phyloP scores from a whole-genome alignment of 2,797 vertebrate genomes.

The Phataginus tetradactyla region DNA sequence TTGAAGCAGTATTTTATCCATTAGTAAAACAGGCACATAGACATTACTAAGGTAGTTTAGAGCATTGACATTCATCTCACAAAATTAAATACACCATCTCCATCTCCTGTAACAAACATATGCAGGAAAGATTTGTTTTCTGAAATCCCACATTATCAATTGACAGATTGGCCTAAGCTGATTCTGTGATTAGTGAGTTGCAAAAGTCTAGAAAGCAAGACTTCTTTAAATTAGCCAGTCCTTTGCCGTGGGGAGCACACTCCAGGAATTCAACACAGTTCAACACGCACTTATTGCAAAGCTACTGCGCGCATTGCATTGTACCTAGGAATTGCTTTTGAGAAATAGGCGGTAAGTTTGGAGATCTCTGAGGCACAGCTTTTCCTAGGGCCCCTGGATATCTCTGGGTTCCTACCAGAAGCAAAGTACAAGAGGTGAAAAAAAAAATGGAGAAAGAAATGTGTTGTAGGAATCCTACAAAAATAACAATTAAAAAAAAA shows the following conservation, averaged over 20 bases:
- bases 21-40: conserved; percentile 57
- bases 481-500: neutral
- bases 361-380: conserved; percentile 56
- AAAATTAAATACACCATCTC: neutral
- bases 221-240: conserved; percentile 11
- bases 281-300: conserved; percentile 32
- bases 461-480: conserved; percentile 41
- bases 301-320: conserved; percentile 60
- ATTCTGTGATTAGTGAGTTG: conserved; percentile 53
- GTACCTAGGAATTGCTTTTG: conserved; percentile 77
- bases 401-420: conserved; percentile 69
- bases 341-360: conserved; percentile 63
- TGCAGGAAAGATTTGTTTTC: neutral
- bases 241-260: neutral
- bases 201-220: conserved; percentile 52
- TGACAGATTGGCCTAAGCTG: neutral
- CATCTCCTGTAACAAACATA: neutral
- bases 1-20: conserved; percentile 54
- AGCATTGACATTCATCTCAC: conserved; percentile 35
- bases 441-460: neutral
- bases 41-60: conserved; percentile 20
- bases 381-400: conserved; percentile 67
- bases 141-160: neutral
- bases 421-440: conserved; percentile 57
- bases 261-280: conserved; percentile 45